These are phyloP conservation scores for Peromyscus aztecus DNA, from an alignment of 2,797 vertebrate species.

Conservation along the genomic window DNA sequence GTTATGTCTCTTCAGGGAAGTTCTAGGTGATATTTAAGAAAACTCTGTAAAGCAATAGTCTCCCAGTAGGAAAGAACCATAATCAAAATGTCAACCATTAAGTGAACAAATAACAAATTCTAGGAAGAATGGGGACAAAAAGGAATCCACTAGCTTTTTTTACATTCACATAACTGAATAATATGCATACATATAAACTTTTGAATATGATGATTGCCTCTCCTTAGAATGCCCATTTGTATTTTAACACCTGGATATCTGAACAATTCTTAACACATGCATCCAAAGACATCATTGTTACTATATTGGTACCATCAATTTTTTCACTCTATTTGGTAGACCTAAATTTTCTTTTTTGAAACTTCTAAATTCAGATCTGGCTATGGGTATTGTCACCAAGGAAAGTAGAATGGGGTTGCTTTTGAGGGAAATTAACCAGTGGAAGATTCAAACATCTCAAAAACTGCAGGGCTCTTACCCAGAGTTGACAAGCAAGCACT, in stretches of 20 bases:
- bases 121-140: neutral
- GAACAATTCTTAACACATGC: neutral
- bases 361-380: neutral
- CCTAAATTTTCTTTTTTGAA: neutral
- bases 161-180: neutral
- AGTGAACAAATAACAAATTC: neutral
- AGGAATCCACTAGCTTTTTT: neutral
- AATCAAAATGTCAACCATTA: neutral
- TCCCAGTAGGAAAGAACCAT: conserved; percentile 31
- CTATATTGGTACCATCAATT: neutral
- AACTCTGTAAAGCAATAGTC: conserved; percentile 23
- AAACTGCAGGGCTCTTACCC: conserved; percentile 2
- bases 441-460: neutral
- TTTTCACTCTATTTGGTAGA: neutral
- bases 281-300: neutral
- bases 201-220: neutral
- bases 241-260: neutral
- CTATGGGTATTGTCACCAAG: conserved; percentile 23
- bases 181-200: neutral
- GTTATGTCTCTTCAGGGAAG: conserved; percentile 18
- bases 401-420: neutral
- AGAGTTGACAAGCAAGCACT: conserved; percentile 33
- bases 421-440: conserved; percentile 32
- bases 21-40: conserved; percentile 58
- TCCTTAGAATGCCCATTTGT: neutral